These are phyloP conservation scores for Orthosia gothica DNA, from an alignment of 2,888 invertebrate species.

Conservation along the genomic window DNA sequence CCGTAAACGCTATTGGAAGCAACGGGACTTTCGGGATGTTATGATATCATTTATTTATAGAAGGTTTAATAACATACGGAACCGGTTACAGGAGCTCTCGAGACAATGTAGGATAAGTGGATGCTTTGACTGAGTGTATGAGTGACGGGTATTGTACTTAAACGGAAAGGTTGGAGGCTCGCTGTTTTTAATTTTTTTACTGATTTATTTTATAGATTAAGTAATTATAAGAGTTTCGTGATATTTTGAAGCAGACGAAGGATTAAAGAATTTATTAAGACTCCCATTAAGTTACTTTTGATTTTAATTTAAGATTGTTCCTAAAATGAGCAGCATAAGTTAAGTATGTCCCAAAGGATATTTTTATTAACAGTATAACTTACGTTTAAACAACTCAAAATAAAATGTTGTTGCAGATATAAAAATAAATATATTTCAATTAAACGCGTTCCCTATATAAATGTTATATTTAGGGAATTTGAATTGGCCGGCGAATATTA, in stretches of 20 bases:
- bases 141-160: constrained; percentile 49
- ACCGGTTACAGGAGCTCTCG: constrained; percentile 56
- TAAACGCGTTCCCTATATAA: constrained; percentile 2
- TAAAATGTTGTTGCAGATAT: neutral
- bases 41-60: constrained; percentile 74
- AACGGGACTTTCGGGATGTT: constrained; percentile 83
- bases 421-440: constrained; percentile 13
- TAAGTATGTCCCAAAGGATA: constrained; percentile 8
- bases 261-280: constrained; percentile 50
- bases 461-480: constrained; percentile 11
- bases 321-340: constrained; percentile 15
- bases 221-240: constrained; percentile 46
- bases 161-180: constrained; percentile 21
- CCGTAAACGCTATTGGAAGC: constrained; percentile 73
- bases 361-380: constrained; percentile 24
- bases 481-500: constrained; percentile 6
- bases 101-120: constrained; percentile 62
- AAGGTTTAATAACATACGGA: constrained; percentile 51
- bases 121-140: constrained; percentile 31
- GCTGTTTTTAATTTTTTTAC: constrained; percentile 44
- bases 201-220: constrained; percentile 59
- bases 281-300: constrained; percentile 14
- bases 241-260: constrained; percentile 37
- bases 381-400: neutral
- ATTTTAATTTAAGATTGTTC: constrained; percentile 61